Base-by-base conservation (phyloP, 1,140 invertebrate species). In the Bicyclus anynana region DNA sequence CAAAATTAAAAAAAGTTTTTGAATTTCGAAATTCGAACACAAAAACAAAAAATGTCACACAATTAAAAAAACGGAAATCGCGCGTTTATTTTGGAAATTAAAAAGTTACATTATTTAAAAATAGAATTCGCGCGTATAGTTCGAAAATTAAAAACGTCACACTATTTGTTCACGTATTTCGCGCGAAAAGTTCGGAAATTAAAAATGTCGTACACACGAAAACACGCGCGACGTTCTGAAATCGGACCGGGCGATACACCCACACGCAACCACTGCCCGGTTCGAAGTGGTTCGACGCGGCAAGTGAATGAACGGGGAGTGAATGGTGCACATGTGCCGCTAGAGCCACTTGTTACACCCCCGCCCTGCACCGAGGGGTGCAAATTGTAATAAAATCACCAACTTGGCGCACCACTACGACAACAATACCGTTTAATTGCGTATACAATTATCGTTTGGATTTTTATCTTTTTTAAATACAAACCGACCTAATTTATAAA, bases 291-390 rank as follows among this genome's bases (percentile, higher is more conserved):
- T 70, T 67, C 72, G 57, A 48, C 66, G 40, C 56, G 29, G 38
- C 42, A 64, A 65, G 64, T 77, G 74, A 76, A 76, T 79, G 72
- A 66, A 70, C 42, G 58, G 61, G 52, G 55, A 66, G 56, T 69
- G 72, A 72, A 69, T 74, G 68, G 56, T 56, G 71, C 74, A 72
- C 71, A 72, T 71, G 68, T 72, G 62, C 67, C 74, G 66, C 65
- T 35, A 50, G 62, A 72, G 74, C 69, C 84, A 87, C 84, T 87
- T 87, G 84, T 87, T 87, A 87, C 84, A 57, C 79, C 76, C 73
- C 78, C 72, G 74, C 72, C 69, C 65, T 56, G 57, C 61, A 67
- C 77, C 63, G 62, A 63, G 72, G 76, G 80, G 78, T 82, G 29
- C 29, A 33, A 33, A 33, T 33, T 33, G 76, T 53, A 55, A 47